phyloP scores from a whole-genome alignment of 2,888 invertebrate species.

The Sabatieria punctata region DNA sequence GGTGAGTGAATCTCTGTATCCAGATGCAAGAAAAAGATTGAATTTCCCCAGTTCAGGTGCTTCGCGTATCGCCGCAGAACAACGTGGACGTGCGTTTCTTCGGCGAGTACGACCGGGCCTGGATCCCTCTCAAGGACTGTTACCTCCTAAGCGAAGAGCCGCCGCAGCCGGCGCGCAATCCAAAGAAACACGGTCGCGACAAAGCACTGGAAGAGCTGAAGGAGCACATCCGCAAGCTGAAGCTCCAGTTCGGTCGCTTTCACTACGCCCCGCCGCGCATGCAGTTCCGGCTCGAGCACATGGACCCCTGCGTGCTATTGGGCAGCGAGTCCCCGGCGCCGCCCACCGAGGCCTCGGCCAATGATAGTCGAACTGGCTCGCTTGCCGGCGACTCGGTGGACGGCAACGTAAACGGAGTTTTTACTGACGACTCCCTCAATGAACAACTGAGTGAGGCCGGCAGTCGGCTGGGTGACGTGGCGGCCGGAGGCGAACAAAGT shows the following conservation, averaged over 20 bases:
- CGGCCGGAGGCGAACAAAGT: no score
- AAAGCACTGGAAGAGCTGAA: constrained; percentile 53
- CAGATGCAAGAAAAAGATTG: background rate
- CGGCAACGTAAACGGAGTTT: no score
- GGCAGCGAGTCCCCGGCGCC: no score
- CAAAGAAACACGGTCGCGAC: constrained; percentile 44
- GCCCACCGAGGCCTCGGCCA: background rate
- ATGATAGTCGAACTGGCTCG: no score
- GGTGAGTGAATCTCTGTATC: constrained; percentile 17
- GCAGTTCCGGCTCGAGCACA: constrained; percentile 44
- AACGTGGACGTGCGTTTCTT: constrained; percentile 77
- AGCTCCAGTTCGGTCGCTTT: constrained; percentile 48
- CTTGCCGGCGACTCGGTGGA: no score
- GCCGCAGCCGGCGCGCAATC: constrained; percentile 41
- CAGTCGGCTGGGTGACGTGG: no score
- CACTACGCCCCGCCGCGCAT: constrained; percentile 54
- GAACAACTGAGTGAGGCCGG: no score
- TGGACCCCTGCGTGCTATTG: constrained; percentile 3
- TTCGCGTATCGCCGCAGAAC: constrained; percentile 26
- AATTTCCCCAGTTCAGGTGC: constrained; percentile 17
- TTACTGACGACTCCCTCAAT: no score
- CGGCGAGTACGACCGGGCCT: constrained; percentile 75
- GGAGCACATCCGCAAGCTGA: constrained; percentile 52
- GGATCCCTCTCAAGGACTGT: constrained; percentile 67
- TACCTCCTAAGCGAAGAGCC: constrained; percentile 57